phyloP scores from a whole-genome alignment of 1,140 invertebrate genomes.

The Acromyrmex echinatior region DNA sequence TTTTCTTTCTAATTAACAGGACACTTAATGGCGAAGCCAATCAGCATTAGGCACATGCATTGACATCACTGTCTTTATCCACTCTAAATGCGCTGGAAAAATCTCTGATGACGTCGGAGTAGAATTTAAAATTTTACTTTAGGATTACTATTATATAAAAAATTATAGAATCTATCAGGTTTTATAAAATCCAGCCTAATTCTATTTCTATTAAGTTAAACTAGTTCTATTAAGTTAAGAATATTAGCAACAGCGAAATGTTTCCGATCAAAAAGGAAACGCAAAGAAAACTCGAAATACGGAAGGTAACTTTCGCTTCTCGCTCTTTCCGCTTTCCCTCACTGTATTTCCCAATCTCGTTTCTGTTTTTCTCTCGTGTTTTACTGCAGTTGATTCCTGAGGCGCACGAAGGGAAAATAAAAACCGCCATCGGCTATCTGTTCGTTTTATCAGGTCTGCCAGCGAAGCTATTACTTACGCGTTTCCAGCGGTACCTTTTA shows the following conservation, averaged over 20 bases:
- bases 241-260: neutral
- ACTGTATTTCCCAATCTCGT: conserved; percentile 5
- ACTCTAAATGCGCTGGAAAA: no score
- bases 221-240: neutral
- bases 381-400: conserved; percentile 56
- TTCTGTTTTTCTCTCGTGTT: conserved; percentile 12
- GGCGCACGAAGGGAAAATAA: conserved; percentile 66
- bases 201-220: conserved; percentile 10
- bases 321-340: conserved; percentile 1
- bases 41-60: no score
- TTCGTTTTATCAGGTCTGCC: conserved; percentile 74
- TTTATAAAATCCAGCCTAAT: neutral
- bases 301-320: conserved; percentile 30
- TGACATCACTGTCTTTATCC: no score
- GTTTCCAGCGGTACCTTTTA: conserved; percentile 59
- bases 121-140: no score
- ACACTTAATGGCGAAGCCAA: no score
- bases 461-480: conserved; percentile 72
- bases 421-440: conserved; percentile 74
- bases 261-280: neutral
- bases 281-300: neutral
- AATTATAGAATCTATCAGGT: neutral
- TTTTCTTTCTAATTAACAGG: no score
- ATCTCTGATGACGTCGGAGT: no score
- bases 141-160: neutral